Conservation (phyloP, 2,113 vertebrate genomes). For the Thermophis baileyi region DNA sequence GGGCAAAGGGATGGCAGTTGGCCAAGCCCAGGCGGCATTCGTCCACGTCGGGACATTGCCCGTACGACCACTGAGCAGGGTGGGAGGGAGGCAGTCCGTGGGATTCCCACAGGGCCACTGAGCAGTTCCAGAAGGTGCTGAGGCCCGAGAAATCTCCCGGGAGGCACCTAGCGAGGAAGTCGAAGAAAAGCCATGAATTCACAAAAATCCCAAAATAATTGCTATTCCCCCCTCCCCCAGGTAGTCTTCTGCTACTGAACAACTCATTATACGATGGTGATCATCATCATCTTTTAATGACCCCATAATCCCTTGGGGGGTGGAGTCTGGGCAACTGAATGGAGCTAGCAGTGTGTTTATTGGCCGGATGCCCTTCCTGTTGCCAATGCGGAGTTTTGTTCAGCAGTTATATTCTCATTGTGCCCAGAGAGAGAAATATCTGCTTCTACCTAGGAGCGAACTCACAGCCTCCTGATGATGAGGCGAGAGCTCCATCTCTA, state of each 20-base stretch:
- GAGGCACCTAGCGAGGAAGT: constrained; percentile 73
- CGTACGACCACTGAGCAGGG: constrained; percentile 85
- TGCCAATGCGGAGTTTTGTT: too few relatives aligned
- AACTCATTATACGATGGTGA: neutral
- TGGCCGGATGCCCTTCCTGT: too few relatives aligned
- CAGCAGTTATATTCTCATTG: too few relatives aligned
- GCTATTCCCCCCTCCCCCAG: neutral
- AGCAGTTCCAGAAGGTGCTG: constrained; percentile 74
- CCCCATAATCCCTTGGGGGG: too few relatives aligned
- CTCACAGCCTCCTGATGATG: too few relatives aligned
- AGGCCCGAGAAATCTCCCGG: constrained; percentile 85
- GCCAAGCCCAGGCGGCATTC: constrained; percentile 87
- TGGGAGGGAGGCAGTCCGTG: constrained; percentile 61
- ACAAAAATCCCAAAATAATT: neutral
- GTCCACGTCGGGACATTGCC: constrained; percentile 86
- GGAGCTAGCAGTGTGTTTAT: too few relatives aligned
- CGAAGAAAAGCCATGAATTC: neutral
- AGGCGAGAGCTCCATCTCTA: too few relatives aligned
- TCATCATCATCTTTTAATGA: too few relatives aligned
- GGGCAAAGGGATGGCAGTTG: constrained; percentile 81
- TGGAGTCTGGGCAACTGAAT: too few relatives aligned
- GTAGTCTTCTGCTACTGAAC: neutral
- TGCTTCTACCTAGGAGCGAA: too few relatives aligned
- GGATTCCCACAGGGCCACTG: constrained; percentile 77
- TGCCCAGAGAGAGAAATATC: too few relatives aligned